These are phyloP conservation scores for Vollenhovia emeryi DNA, from an alignment of 1,140 invertebrate genomes.

Conservation along the genomic window DNA sequence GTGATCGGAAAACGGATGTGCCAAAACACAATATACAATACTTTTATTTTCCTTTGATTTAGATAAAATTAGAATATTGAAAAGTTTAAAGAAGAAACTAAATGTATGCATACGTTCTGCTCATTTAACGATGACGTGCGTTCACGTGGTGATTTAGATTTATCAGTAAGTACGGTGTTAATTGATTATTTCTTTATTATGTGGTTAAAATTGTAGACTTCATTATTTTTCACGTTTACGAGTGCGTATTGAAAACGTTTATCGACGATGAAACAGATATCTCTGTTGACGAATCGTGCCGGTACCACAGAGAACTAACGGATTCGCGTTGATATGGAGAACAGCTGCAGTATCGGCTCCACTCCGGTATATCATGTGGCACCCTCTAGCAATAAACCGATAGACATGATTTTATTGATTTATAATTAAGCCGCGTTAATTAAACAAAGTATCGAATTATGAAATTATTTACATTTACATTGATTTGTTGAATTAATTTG, in stretches of 20 bases:
- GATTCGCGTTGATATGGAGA: constrained; percentile 26
- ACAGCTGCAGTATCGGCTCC: constrained; percentile 44
- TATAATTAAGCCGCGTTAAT: constrained; percentile 7
- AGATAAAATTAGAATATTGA: not conserved
- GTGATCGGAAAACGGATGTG: not conserved
- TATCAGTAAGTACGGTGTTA: not conserved
- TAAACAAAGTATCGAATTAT: not conserved
- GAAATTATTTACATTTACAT: not conserved
- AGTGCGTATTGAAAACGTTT: not conserved
- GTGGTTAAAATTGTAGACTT: not conserved
- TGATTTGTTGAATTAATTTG: not conserved
- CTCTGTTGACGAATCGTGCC: not conserved
- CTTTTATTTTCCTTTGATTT: not conserved
- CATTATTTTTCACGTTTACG: not conserved
- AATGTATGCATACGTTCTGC: not conserved
- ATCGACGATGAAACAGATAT: constrained; percentile 38
- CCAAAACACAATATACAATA: not conserved
- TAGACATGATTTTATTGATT: constrained; percentile 10
- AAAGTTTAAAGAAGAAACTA: not conserved
- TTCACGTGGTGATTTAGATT: not conserved
- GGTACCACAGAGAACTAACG: constrained; percentile 37
- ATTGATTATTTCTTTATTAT: not conserved
- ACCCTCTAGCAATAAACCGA: constrained; percentile 44
- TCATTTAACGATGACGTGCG: not conserved
- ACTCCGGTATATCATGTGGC: constrained; percentile 29